phyloP scores from a whole-genome alignment of 2,797 vertebrate genomes.

The Manis javanica region DNA sequence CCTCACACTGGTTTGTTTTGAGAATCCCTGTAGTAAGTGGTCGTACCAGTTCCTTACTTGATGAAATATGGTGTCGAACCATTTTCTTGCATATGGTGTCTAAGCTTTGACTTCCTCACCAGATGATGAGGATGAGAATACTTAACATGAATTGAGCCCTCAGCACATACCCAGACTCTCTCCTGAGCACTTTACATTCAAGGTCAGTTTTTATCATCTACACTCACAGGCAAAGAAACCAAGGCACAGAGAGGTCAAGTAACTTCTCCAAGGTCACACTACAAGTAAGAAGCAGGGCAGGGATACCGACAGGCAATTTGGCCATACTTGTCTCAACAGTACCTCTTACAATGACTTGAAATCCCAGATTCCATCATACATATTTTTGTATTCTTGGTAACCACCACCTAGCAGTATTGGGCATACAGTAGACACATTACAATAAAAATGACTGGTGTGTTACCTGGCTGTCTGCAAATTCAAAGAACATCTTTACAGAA shows the following conservation, averaged over 20 bases:
- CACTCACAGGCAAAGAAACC: background rate
- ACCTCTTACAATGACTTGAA: background rate
- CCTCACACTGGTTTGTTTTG: background rate
- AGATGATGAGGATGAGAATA: background rate
- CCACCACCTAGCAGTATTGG: background rate
- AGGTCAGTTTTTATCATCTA: background rate
- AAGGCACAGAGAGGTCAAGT: background rate
- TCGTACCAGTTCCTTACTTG: background rate
- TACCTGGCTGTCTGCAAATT: background rate
- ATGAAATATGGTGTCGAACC: background rate
- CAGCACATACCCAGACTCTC: background rate
- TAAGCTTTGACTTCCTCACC: background rate
- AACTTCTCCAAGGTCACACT: background rate
- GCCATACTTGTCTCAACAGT: background rate
- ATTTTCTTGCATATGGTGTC: background rate
- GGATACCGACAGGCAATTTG: background rate
- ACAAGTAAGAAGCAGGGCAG: background rate
- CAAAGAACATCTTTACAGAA: background rate
- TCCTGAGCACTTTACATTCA: background rate
- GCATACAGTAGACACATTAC: background rate
- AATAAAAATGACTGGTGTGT: background rate
- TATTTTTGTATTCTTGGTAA: background rate
- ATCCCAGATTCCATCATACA: background rate
- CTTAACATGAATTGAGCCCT: background rate
- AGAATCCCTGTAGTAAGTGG: background rate